Evolutionary conservation across 2,797 vertebrate species (phyloP).

Genomic region (Gymnocypris eckloni): DNA sequence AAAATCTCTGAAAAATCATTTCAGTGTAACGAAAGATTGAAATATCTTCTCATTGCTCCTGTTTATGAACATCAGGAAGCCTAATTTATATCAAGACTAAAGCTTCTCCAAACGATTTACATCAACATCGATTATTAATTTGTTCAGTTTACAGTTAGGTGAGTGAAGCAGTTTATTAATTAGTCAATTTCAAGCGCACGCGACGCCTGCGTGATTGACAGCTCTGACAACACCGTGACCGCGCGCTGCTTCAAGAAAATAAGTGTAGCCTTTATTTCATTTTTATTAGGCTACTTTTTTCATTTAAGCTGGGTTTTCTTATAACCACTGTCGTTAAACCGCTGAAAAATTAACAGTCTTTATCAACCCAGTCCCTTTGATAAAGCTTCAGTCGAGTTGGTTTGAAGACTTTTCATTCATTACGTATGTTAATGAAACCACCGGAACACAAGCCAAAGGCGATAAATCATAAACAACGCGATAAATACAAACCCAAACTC

Average conservation of each 20-base stretch:
- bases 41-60: neutral
- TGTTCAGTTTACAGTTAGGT: neutral
- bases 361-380: neutral
- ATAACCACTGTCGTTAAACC: neutral
- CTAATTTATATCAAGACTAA: neutral
- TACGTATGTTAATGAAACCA: neutral
- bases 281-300: neutral
- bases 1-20: neutral
- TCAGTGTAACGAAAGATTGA: neutral
- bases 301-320: neutral
- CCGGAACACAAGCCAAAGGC: neutral
- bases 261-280: no score
- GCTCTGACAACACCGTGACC: neutral
- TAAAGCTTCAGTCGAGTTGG: neutral
- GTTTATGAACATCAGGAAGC: no score
- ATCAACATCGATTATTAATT: neutral
- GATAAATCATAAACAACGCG: neutral
- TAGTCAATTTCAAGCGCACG: neutral
- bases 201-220: neutral
- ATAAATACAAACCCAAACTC: conserved; percentile 88
- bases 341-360: neutral
- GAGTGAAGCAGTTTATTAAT: neutral
- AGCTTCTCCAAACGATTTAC: neutral
- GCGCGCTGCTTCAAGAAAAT: neutral
- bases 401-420: neutral